phyloP scores from a whole-genome alignment of 2,888 invertebrate genomes.

The Thecophora atra region DNA sequence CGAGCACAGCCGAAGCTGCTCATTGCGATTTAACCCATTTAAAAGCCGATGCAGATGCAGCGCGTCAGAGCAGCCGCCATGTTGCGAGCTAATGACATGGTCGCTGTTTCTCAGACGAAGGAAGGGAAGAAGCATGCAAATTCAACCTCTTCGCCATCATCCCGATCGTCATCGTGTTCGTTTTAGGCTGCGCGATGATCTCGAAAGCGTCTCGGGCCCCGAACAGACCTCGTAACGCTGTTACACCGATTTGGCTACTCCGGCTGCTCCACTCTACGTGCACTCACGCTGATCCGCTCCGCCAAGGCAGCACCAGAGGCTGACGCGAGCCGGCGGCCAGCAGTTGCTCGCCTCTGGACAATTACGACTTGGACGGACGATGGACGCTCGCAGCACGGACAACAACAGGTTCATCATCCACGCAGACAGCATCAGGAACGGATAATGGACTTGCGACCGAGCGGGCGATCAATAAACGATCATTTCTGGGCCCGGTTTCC shows the following conservation, averaged over 20 bases:
- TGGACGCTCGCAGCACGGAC: conserved; percentile 6
- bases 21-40: conserved; percentile 24
- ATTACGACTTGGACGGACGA: conserved; percentile 21
- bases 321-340: background rate
- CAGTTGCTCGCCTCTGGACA: conserved; percentile 3
- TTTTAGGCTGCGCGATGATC: conserved; percentile 25
- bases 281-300: conserved; percentile 24
- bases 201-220: background rate
- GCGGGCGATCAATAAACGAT: conserved; percentile 29
- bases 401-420: conserved; percentile 25
- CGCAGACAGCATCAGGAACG: conserved; percentile 26
- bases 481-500: conserved; percentile 8
- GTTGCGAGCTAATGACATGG: conserved; percentile 29
- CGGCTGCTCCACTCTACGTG: conserved; percentile 12
- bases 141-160: background rate
- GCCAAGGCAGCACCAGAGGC: background rate
- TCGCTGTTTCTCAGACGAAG: background rate
- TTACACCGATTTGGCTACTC: conserved; percentile 29
- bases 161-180: background rate
- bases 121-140: background rate
- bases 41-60: conserved; percentile 6
- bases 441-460: conserved; percentile 8
- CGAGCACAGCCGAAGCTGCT: background rate
- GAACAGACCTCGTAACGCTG: conserved; percentile 23
- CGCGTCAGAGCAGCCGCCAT: conserved; percentile 19